Evolutionary conservation across 2,888 invertebrate genomes (phyloP).

Genomic region (Leptinotarsa juncta): DNA sequence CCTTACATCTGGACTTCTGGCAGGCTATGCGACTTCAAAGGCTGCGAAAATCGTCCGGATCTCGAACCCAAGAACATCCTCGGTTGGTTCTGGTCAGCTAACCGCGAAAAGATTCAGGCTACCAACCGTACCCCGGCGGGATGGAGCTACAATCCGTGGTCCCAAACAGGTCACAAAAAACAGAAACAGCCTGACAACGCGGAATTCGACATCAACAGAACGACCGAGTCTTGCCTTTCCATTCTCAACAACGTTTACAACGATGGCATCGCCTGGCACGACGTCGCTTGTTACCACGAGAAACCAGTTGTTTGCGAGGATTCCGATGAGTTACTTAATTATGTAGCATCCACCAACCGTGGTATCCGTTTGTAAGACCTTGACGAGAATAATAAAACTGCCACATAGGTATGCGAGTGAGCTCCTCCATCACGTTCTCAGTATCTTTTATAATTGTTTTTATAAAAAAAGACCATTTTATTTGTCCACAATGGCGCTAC

Average conservation of each 20-base stretch:
- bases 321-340: conserved; percentile 87
- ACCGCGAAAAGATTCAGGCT: conserved; percentile 86
- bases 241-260: conserved; percentile 93
- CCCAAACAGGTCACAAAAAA: conserved; percentile 91
- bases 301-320: conserved; percentile 93
- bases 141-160: conserved; percentile 90
- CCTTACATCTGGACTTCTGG: conserved; percentile 96
- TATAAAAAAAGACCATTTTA: neutral
- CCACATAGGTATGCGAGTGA: neutral
- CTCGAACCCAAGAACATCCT: conserved; percentile 86
- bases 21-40: conserved; percentile 92
- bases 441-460: too few species aligned
- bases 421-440: neutral
- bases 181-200: conserved; percentile 89
- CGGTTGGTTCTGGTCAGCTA: conserved; percentile 95
- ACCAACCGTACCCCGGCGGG: conserved; percentile 80
- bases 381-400: neutral
- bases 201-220: conserved; percentile 89
- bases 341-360: conserved; percentile 86
- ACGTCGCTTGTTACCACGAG: conserved; percentile 93
- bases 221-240: conserved; percentile 87
- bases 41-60: conserved; percentile 87
- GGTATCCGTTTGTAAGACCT: conserved; percentile 78
- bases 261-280: conserved; percentile 94
- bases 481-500: neutral